Evolutionary conservation across 2,888 invertebrate species (phyloP).

Genomic region (Hololepta plana): DNA sequence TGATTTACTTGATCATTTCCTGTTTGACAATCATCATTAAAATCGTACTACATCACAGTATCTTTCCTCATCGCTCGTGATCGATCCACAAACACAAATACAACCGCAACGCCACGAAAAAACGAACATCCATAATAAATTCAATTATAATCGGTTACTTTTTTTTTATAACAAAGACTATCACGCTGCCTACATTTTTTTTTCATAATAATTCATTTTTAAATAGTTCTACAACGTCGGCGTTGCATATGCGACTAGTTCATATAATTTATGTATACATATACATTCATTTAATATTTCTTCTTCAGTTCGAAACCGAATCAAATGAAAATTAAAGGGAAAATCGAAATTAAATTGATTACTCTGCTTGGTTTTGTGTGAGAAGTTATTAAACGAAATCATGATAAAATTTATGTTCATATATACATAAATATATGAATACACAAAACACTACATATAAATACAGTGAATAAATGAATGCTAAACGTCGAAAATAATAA

Average conservation of each 20-base stretch:
- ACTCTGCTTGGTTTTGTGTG: slow-evolving; percentile 7
- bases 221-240: slow-evolving; percentile 12
- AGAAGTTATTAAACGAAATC: no score
- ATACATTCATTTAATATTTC: slow-evolving; percentile 1
- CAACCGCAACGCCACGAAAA: slow-evolving; percentile 17
- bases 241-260: slow-evolving; percentile 23
- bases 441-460: slow-evolving; percentile 27
- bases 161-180: no score
- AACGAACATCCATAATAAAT: slow-evolving; percentile 11
- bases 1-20: no score
- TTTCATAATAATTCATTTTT: no score
- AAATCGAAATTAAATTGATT: neutral
- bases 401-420: slow-evolving; percentile 9
- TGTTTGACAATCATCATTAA: no score
- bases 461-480: slow-evolving; percentile 15
- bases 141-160: slow-evolving; percentile 9
- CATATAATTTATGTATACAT: slow-evolving; percentile 11
- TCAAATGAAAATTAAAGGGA: slow-evolving; percentile 1
- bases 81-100: slow-evolving; percentile 12
- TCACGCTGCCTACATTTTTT: no score
- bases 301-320: neutral
- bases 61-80: no score
- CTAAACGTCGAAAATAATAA: slow-evolving; percentile 11
- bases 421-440: slow-evolving; percentile 14
- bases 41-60: no score